A percentile compares a stretch with the other conserved stretches of the same genome.
These are phyloP conservation scores for Mirounga angustirostris DNA, from an alignment of 2,113 vertebrate genomes.

Conservation along the genomic window DNA sequence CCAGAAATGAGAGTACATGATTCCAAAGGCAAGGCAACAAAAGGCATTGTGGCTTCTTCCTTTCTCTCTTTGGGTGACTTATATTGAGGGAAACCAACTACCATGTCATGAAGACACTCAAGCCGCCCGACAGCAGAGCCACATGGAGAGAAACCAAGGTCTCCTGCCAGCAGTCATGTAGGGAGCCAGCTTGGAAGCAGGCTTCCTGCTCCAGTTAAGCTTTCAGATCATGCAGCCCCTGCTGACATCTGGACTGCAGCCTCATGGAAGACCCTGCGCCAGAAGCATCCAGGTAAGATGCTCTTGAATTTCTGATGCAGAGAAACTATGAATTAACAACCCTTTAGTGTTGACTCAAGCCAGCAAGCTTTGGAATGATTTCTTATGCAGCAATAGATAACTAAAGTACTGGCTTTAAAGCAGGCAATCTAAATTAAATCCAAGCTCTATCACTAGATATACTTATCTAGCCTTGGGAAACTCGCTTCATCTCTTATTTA, in stretches of 20 bases:
- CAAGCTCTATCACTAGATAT: not conserved
- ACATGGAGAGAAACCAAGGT: accelerated
- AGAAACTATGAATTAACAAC: not conserved
- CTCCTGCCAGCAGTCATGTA: not conserved
- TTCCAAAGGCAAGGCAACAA: not conserved
- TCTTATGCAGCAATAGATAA: not conserved
- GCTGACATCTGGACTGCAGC: not conserved
- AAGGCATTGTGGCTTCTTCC: not conserved
- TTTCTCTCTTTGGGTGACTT: not conserved
- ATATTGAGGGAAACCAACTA: not conserved
- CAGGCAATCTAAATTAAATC: not conserved
- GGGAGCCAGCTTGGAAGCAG: accelerated
- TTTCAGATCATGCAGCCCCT: not conserved
- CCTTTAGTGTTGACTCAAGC: not conserved
- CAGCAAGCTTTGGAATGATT: not conserved
- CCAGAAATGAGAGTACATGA: not conserved
- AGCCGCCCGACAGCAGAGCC: not conserved
- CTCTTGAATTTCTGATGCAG: not conserved
- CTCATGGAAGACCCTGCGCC: not conserved
- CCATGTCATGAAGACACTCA: not conserved
- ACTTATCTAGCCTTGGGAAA: not conserved
- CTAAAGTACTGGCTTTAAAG: not conserved
- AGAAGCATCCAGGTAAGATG: not conserved
- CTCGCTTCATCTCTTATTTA: not conserved
- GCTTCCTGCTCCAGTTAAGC: not conserved